Evolutionary conservation across 1,140 invertebrate species (phyloP).

Genomic region (Drosophila dunni): DNA sequence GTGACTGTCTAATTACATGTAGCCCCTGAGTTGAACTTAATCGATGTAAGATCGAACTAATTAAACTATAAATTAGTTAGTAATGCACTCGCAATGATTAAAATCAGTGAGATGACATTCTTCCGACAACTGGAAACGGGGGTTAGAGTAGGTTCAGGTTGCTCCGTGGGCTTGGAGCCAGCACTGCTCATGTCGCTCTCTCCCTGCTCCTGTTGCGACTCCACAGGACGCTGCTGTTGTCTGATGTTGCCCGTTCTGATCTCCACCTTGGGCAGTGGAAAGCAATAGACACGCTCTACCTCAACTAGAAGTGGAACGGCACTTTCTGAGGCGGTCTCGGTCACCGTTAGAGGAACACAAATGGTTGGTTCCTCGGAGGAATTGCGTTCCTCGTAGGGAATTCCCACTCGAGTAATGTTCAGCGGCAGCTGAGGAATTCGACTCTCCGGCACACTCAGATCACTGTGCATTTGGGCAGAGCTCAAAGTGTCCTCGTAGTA

Average conservation of each 20-base stretch:
- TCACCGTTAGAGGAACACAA: constrained; percentile 74
- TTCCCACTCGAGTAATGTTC: constrained; percentile 74
- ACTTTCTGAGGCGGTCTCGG: constrained; percentile 58
- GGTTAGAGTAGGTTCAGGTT: neutral
- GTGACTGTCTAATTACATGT: constrained; percentile 36
- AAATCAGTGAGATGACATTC: neutral
- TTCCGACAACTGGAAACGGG: neutral
- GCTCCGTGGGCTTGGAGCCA: constrained; percentile 3
- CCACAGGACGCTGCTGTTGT: constrained; percentile 27
- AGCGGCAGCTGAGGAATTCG: constrained; percentile 53
- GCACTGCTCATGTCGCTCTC: constrained; percentile 17
- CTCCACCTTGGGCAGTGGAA: constrained; percentile 73
- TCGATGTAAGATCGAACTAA: constrained; percentile 31
- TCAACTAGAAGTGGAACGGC: constrained; percentile 53
- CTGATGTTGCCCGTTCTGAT: constrained; percentile 50
- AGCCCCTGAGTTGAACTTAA: constrained; percentile 66
- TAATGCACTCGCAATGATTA: constrained; percentile 22
- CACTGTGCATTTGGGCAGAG: constrained; percentile 66
- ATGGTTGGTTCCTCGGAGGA: constrained; percentile 73
- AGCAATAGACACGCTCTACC: constrained; percentile 77
- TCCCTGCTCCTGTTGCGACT: constrained; percentile 34
- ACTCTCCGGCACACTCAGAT: constrained; percentile 65
- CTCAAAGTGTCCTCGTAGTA: constrained; percentile 58
- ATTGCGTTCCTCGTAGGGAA: constrained; percentile 73
- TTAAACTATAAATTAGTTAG: constrained; percentile 15